Conservation (phyloP, 2,888 invertebrate species). For the Drosophila greeni region DNA sequence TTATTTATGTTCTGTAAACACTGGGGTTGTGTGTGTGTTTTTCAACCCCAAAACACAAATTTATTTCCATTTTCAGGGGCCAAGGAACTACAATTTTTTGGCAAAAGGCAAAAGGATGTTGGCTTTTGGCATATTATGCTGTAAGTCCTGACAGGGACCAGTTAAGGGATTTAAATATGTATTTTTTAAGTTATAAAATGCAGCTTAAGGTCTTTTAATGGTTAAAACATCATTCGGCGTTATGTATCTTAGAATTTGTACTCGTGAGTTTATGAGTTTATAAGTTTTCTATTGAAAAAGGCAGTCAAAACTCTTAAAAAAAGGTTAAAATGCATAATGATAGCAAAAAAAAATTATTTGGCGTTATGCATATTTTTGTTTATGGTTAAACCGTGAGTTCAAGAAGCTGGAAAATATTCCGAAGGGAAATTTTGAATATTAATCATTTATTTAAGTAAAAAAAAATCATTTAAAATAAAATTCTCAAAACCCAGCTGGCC, state of each 20-base stretch:
- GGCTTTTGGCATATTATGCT: neutral
- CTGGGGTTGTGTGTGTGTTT: neutral
- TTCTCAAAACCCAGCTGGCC: neutral
- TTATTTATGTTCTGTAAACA: slow-evolving; percentile 25
- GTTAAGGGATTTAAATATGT: too few relatives aligned
- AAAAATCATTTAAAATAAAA: neutral
- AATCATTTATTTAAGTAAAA: too few relatives aligned
- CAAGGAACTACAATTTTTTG: slow-evolving; percentile 7
- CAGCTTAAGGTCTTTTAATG: neutral
- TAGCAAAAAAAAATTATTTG: neutral
- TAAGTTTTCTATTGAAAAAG: too few relatives aligned
- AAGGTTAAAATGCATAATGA: too few relatives aligned
- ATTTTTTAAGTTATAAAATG: neutral
- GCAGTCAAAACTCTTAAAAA: too few relatives aligned
- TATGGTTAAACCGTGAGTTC: too few relatives aligned
- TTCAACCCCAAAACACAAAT: slow-evolving; percentile 5
- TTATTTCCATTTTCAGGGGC: neutral
- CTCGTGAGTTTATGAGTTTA: too few relatives aligned
- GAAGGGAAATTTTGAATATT: too few relatives aligned
- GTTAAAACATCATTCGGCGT: neutral
- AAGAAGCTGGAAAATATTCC: too few relatives aligned
- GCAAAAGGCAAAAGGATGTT: neutral
- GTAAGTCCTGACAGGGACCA: neutral
- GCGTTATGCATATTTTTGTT: neutral
- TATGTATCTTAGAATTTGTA: neutral